Base-by-base conservation (phyloP, 2,888 invertebrate genomes). In the Apodemia hepburni region DNA sequence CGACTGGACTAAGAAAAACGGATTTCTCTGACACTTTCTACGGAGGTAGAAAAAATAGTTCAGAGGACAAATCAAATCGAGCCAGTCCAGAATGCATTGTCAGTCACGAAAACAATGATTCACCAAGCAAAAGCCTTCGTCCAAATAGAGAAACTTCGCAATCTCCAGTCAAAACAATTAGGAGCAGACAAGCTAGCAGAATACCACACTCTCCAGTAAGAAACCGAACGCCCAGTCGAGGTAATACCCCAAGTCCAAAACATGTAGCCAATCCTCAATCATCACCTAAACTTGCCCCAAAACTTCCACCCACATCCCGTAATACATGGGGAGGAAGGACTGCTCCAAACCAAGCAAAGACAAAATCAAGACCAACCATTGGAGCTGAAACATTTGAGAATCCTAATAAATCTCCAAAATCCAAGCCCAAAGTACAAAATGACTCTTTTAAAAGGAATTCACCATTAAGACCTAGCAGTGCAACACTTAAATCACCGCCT, bases 261-360 rank as follows among this genome's bases (percentile, higher is more conserved):
- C 91, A 89, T 70, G 75, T 75, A 51, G 69, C 83, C 29, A 76
- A 76, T 71, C 75, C 83, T 5, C 85, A 87, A 69, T 86, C 92
- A 33, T 92, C 93, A 63, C 85, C 84, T 6, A 91, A 90, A 74
- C 67, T 85, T 35, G 81, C 83, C 0, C 84, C 84, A 0, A 85
- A 86, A 68, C 70, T 89, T n/a, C 90, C 90, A 3, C 88, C 87
- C 0, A 80, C 87, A 57, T 76, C 93, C 1, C 93, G 94, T 63
- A 95, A 95, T 71, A 96, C 96, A 0, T 96, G 96, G 96, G 94
- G 94, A 67, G 96, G 96, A 0, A 92, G 96, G 47, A 82, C 87
- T 8, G 90, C 85, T 2, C 88, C 88, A 0, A 85, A 79, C 1
- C 89, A 89, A 66, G 66, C 76, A 0, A 90, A 88, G 72, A 64